Evolutionary conservation across 2,888 invertebrate genomes (phyloP), one percentile per base, ranked within the genome.

Genomic region (Epinotia nisella): DNA sequence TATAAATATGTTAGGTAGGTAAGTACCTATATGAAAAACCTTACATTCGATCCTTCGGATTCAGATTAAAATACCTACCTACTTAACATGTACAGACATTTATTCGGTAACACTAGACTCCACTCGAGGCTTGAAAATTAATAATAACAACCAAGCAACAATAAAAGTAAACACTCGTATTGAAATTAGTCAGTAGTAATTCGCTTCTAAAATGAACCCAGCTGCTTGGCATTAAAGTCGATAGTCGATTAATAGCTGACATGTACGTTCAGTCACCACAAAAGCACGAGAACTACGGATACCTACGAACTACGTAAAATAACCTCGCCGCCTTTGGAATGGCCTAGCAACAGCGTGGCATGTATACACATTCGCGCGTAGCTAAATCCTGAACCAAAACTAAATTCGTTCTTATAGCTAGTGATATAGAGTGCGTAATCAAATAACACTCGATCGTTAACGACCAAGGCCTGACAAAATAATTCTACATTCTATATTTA

Each of bases 321-420:
- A 74, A 74, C 70, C 73, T 64, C 41, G 70, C 35, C 49, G 73
- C 61, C 61, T 68, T 67, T 67, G 56, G 61, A 60, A 71, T 65
- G 45, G 71, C 67, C 61, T 72, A 68, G 72, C 72, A 72, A 72
- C 72, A 67, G 61, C 39, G 19, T n/a, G 49, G 49, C 45, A 65
- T 41, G 49, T 21, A 45, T 55, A 39, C 61, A 49, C 56, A 21
- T 19, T 56, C 17, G 49, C 55, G 17, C 55, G 55, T 56, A 41
- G 55, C 9, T 45, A 24, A 3, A 60, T 17, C 15, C n/a, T n/a
- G n/a, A n/a, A 29, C 9, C 13, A 19, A 19, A 60, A 9, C 51
- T 3, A 21, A 60, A 19, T 15, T 53, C 15, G 45, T 29, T 45
- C 66, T 67, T 71, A 55, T 49, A 0, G 1, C 9, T 0, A 67